phyloP scores from a whole-genome alignment of 1,140 invertebrate species.

The Octopus sinensis region DNA sequence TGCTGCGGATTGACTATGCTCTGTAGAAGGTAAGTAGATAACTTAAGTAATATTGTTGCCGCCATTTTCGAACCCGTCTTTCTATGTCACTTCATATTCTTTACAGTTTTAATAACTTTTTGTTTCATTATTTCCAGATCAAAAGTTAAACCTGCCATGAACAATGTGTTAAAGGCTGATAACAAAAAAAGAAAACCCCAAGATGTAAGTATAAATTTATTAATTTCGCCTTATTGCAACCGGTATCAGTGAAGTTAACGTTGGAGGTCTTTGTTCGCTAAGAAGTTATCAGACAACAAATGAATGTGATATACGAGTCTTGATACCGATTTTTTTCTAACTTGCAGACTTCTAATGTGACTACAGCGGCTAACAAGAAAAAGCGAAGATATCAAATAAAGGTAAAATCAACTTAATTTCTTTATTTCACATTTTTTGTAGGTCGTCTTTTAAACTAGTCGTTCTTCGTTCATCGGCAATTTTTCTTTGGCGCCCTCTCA shows the following conservation, averaged over 20 bases:
- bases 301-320: too few relatives aligned
- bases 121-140: not conserved
- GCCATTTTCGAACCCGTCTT: not conserved
- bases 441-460: not conserved
- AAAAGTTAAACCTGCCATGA: not conserved
- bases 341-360: not conserved
- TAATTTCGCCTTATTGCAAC: too few relatives aligned
- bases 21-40: not conserved
- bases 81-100: not conserved
- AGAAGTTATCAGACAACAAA: too few relatives aligned
- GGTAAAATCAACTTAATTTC: slow-evolving; percentile 27
- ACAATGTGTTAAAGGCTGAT: not conserved
- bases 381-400: slow-evolving; percentile 44
- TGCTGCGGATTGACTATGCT: slow-evolving; percentile 1
- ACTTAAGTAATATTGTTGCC: not conserved
- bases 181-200: slow-evolving; percentile 1
- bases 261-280: too few relatives aligned
- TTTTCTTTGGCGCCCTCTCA: not conserved
- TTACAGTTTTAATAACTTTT: not conserved
- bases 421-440: not conserved
- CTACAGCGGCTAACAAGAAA: slow-evolving; percentile 32
- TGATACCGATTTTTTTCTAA: too few relatives aligned
- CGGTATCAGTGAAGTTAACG: too few relatives aligned
- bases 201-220: slow-evolving; percentile 8
- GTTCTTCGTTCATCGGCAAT: not conserved